Evolutionary conservation across 2,113 vertebrate species (phyloP), one percentile per base, ranked within the genome.

Genomic region (Amphiprion ocellaris): DNA sequence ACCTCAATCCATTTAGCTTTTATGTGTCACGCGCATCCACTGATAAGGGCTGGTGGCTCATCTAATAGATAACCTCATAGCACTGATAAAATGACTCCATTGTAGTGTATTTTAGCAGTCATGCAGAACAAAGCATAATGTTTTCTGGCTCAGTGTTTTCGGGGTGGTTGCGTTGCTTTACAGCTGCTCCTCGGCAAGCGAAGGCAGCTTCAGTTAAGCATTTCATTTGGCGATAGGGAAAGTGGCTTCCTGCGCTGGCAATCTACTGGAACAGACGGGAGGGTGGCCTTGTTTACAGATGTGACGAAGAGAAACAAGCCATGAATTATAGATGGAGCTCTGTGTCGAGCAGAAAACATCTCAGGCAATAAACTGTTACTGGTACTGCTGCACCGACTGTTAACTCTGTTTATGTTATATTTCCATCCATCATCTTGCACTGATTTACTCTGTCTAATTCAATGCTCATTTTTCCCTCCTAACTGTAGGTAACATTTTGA

Each of bases 261-360:
- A 56, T 53, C 5, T 19, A 19, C 73, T 37, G 23, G 23, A 61
- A 44, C 10, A 16, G 37, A 66, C 10, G 7, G 19, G 23, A 61
- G 12, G 46, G 24, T 3, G 63, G 33, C 66, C 58, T 69, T 89
- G 84, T 87, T 89, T 82, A 84, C 56, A 84, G 80, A 81, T 81
- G 68, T 56, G 61, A 63, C 8, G 26, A 33, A 7, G 37, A 52
- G 53, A 61, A 84, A 79, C 66, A 72, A 65, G 26, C 59, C 53
- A 71, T 90, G 46, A 85, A 85, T 87, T 75, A 85, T 83, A 52
- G 41, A 90, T 79, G 67, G n/a, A 17, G 49, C 59, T 37, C 53
- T 62, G 53, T 50, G 49, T 50, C 49, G 49, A n/a, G 37, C 50
- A 44, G 37, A 44, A 79, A 66, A 19, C 69, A 55, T 83, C 52